A percentile compares a stretch with the other conserved stretches of the same genome.
Conservation (phyloP, 2,888 invertebrate species). For the Galerucella nymphaeae region DNA sequence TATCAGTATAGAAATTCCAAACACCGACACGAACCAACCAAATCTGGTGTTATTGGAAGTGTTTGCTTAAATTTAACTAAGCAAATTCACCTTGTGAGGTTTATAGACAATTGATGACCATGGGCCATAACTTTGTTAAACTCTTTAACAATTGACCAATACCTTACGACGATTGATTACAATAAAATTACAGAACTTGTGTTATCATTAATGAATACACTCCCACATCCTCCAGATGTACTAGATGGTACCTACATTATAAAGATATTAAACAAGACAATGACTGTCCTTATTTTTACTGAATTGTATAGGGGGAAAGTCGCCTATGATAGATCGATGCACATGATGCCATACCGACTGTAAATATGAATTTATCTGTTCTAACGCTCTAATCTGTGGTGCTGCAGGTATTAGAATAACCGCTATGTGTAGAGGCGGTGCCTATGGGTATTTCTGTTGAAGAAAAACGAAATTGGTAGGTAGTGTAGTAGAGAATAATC, state of each 20-base stretch:
- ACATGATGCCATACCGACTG: too few species aligned
- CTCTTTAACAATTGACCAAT: neutral
- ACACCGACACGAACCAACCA: neutral
- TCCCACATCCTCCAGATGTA: neutral
- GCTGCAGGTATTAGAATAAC: too few species aligned
- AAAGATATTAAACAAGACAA: neutral
- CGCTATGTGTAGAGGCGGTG: too few species aligned
- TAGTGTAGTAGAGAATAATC: too few species aligned
- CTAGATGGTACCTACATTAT: neutral
- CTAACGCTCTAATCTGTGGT: too few species aligned
- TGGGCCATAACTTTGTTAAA: neutral
- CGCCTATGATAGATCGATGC: too few species aligned
- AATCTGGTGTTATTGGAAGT: neutral
- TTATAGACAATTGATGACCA: constrained; percentile 2
- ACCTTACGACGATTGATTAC: neutral
- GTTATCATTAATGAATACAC: neutral
- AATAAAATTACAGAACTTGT: neutral
- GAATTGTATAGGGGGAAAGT: too few species aligned
- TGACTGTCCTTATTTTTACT: neutral
- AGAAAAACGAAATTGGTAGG: too few species aligned
- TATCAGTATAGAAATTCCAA: neutral
- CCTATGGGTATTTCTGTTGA: too few species aligned
- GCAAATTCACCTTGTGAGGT: neutral
- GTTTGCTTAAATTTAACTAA: neutral
- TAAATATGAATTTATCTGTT: too few species aligned